A percentile compares a stretch with the other conserved stretches of the same genome.
Evolutionary conservation across 2,113 vertebrate species (phyloP).

Genomic region (Myanophis thanlyinensis): DNA sequence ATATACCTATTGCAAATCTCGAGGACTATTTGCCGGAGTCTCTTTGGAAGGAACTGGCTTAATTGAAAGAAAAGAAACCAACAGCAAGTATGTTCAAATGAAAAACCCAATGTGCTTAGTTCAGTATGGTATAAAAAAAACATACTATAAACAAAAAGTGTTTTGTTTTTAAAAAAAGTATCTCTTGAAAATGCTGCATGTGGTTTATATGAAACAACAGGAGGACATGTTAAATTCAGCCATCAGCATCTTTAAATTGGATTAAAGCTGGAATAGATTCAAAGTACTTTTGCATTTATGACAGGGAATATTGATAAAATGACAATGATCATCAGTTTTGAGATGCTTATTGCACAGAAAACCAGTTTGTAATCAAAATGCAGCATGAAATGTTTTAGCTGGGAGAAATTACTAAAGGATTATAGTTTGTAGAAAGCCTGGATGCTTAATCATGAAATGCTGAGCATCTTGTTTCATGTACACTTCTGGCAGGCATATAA

Average conservation of each 20-base stretch:
- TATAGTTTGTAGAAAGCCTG: not conserved
- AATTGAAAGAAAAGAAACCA: conserved; percentile 95
- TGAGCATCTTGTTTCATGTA: not conserved
- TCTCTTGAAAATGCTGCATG: not conserved
- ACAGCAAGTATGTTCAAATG: conserved; percentile 84
- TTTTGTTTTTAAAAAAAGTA: not conserved
- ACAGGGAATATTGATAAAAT: not conserved
- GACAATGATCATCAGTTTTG: not conserved
- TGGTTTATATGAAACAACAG: not conserved
- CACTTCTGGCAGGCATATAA: not conserved
- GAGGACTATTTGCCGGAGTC: conserved; percentile 91
- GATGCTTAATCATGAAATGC: not conserved
- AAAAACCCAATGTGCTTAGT: not conserved
- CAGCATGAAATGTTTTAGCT: not conserved
- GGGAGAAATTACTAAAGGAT: not conserved
- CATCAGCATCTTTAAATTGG: not conserved
- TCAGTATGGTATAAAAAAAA: not conserved
- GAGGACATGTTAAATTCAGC: not conserved
- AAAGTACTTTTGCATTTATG: not conserved
- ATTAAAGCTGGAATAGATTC: not conserved
- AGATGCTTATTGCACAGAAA: not conserved
- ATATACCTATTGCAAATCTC: conserved; percentile 91
- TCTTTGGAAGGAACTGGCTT: conserved; percentile 92
- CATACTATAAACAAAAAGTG: not conserved
- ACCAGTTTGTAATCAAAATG: not conserved